A percentile compares a stretch with the other conserved stretches of the same genome.
phyloP scores from a whole-genome alignment of 2,113 vertebrate genomes.

The Ancistrus triradiatus region DNA sequence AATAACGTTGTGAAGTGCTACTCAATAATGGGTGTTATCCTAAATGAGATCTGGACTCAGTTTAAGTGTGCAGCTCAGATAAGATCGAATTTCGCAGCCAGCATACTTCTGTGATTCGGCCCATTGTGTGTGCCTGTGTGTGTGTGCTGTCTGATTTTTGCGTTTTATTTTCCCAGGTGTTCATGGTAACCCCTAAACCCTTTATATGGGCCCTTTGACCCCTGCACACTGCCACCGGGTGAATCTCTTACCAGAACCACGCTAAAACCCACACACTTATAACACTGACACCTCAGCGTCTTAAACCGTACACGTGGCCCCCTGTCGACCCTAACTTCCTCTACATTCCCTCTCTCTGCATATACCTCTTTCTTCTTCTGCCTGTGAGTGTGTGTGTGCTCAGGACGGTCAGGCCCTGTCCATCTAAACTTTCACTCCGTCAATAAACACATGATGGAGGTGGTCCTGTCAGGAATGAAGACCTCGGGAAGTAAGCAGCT shows the following conservation, averaged over 20 bases:
- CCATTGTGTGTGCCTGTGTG: background rate
- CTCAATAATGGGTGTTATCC: too few species aligned
- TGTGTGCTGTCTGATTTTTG: too few species aligned
- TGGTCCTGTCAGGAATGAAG: constrained; percentile 76
- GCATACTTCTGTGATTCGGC: too few species aligned
- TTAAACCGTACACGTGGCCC: constrained; percentile 46
- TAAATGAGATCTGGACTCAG: too few species aligned
- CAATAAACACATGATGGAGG: constrained; percentile 81
- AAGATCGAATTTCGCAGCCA: too few species aligned
- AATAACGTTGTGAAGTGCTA: too few species aligned
- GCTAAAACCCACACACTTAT: constrained; percentile 53
- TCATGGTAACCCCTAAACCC: constrained; percentile 10
- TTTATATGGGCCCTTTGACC: constrained; percentile 10
- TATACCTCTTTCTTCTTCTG: background rate
- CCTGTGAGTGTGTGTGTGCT: constrained; percentile 12
- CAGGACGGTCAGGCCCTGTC: constrained; percentile 55
- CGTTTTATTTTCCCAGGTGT: constrained; percentile 49
- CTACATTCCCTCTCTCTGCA: background rate
- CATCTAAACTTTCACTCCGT: constrained; percentile 71
- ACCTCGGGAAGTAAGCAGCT: constrained; percentile 72
- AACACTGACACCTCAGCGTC: constrained; percentile 75
- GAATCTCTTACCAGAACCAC: constrained; percentile 11
- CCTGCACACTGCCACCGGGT: constrained; percentile 26
- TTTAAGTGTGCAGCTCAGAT: too few species aligned
- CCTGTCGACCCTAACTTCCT: constrained; percentile 1